These are phyloP conservation scores for Emmelina monodactyla DNA, from an alignment of 2,888 invertebrate species.

Conservation along the genomic window DNA sequence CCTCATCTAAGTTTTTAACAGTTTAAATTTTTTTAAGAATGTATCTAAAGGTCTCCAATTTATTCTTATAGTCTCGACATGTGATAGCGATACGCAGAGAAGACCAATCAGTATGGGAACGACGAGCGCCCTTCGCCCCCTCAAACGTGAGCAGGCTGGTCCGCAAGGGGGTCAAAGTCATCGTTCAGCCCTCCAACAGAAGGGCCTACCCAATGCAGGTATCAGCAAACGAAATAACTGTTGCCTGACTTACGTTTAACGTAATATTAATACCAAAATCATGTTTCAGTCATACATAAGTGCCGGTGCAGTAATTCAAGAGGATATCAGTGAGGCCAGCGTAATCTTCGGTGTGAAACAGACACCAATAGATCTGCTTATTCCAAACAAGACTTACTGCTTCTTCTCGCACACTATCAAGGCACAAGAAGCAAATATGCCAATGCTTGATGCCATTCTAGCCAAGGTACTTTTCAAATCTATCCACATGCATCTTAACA, in stretches of 20 bases:
- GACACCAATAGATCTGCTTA: constrained; percentile 88
- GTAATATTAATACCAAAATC: no score
- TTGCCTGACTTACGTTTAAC: no score
- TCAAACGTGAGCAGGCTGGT: constrained; percentile 88
- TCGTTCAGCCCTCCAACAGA: constrained; percentile 98
- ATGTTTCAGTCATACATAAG: constrained; percentile 85
- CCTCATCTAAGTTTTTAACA: no score
- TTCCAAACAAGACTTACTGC: constrained; percentile 97
- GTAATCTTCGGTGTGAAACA: constrained; percentile 98
- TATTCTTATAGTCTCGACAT: constrained; percentile 72
- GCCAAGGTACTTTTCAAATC: no score
- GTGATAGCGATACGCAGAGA: constrained; percentile 88
- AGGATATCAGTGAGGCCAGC: constrained; percentile 95
- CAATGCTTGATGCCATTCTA: constrained; percentile 91
- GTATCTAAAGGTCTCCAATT: no score
- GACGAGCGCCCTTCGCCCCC: constrained; percentile 94
- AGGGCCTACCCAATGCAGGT: constrained; percentile 97
- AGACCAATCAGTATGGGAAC: constrained; percentile 95
- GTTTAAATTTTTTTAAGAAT: no score
- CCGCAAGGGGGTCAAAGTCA: constrained; percentile 88
- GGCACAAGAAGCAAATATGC: constrained; percentile 98
- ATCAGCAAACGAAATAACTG: constrained; percentile 5
- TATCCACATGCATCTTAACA: no score
- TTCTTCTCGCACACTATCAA: constrained; percentile 99
- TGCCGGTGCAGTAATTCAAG: constrained; percentile 92